Evolutionary conservation across 2,113 vertebrate genomes (phyloP), one percentile per base, ranked within the genome.

Genomic region (Mohoua ochrocephala): DNA sequence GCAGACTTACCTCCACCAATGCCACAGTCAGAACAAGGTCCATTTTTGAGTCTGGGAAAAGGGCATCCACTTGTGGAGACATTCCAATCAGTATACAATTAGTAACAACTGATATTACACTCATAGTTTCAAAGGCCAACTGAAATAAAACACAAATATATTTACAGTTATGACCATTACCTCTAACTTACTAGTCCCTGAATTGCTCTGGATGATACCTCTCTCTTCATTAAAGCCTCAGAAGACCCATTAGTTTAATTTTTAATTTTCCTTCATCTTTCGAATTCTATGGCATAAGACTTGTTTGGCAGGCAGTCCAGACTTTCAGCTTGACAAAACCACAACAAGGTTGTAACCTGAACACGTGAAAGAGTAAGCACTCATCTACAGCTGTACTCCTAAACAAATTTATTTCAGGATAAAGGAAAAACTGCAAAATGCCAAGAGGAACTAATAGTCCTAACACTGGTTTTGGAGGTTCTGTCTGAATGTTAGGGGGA

Each of bases 81-180:
- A 99, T 98, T 94, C 99, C 99, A 52, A 99, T 99, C 93, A 99
- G 98, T 15, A 99, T 97, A 92, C 99, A 99, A 93, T 99, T 99
- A 89, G 99, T 99, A 85, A 99, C 98, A 54, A 99, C 99, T 4
- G 99, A 98, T 27, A 99, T 99, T 44, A 99, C 98, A 70, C 99
- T 99, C 99, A 99, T 99, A 9, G 99, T 98, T 97, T 99, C 99
- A 96, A 99, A 99, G 70, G 99, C 99, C 92, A 99, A 93, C 99
- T 99, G 97, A 79, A 98, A 97, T 64, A 75, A 90, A 87, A 71
- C 30, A 97, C 33, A 97, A 88, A 56, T 39, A 15, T 19, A 84
- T 14, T 42, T 42, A 59, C 14, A 73, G 33, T 81, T 67, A 77
- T 7, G 39, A 89, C 18, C 11, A 53, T 67, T 73, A 30, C 7